Conservation (phyloP, 2,113 vertebrate species). For the Labeo catla region DNA sequence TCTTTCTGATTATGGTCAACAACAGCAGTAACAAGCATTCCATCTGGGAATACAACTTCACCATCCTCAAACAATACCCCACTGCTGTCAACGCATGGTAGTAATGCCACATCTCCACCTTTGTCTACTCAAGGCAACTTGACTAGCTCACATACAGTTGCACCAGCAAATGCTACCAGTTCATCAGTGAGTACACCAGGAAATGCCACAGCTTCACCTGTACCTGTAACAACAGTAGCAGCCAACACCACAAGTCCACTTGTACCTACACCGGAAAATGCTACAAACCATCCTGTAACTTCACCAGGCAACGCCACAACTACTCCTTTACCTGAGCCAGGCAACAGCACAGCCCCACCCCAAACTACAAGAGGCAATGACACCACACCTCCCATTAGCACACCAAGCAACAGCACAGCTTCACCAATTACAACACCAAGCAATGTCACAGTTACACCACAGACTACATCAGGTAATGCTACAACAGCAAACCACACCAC, state of each 20-base stretch:
- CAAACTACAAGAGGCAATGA: neutral
- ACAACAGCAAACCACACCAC: neutral
- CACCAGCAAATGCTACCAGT: neutral
- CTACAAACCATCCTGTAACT: neutral
- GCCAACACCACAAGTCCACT: neutral
- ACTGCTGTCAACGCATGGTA: neutral
- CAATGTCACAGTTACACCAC: neutral
- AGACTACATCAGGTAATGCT: slow-evolving; percentile 5
- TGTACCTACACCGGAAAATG: neutral
- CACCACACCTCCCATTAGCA: neutral
- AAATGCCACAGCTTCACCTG: neutral
- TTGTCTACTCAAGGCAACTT: neutral
- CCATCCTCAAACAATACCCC: neutral
- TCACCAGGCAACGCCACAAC: neutral
- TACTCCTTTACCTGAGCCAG: neutral
- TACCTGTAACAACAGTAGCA: neutral
- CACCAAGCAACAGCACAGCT: slow-evolving; percentile 21
- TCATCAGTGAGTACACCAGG: neutral
- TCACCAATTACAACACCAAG: slow-evolving; percentile 12
- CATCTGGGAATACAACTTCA: neutral
- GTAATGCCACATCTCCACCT: neutral
- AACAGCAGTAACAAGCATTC: neutral
- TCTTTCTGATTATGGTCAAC: neutral
- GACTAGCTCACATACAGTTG: neutral
- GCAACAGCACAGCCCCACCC: neutral